Evolutionary conservation across 2,797 vertebrate species (phyloP), one percentile per base, ranked within the genome.

Genomic region (Pseudochaenichthys georgianus): DNA sequence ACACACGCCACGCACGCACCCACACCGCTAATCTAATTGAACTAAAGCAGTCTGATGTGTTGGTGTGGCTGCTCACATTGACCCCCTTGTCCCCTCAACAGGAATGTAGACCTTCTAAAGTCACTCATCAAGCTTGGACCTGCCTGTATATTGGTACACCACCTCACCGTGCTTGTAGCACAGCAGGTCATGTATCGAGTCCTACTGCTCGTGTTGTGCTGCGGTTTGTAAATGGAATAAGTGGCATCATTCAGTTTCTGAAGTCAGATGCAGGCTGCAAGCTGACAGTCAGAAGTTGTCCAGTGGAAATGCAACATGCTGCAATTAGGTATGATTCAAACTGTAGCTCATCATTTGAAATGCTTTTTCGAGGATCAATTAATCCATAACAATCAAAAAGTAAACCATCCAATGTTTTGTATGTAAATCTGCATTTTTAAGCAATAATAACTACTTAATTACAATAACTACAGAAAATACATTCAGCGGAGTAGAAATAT

Each of bases 11-110:
- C 3, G 3, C 23, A 3, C 23, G 3, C 8, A 4, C 34, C 9
- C 34, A 38, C 34, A 38, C 86, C 75, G 80, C 82, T 90, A 91
- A 93, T 93, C 86, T 88, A 90, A 93, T 92, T 91, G 84, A 87
- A 83, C 81, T 61, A 83, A 41, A 61, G 77, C 41, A 21, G 54
- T 17, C 62, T n/a, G 50, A 47, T n/a, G 61, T 67, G 55, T 73
- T 51, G 72, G 51, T 54, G 64, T 71, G 63, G 70, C 63, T 63
- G 69, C 47, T 73, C 67, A 16, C 64, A 73, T 23, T 80, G 79
- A 72, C n/a, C 23, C 66, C 77, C 70, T 63, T 10, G 31, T 60
- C 52, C 61, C 67, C 23, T 53, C 31, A 0, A 0, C 48, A 28
- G 62, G 57, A 72, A 80, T 64, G 73, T 34, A 15, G 31, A 55